These are phyloP conservation scores for Ascidia mentula DNA, from an alignment of 23 tunicate genomes.

Conservation along the genomic window DNA sequence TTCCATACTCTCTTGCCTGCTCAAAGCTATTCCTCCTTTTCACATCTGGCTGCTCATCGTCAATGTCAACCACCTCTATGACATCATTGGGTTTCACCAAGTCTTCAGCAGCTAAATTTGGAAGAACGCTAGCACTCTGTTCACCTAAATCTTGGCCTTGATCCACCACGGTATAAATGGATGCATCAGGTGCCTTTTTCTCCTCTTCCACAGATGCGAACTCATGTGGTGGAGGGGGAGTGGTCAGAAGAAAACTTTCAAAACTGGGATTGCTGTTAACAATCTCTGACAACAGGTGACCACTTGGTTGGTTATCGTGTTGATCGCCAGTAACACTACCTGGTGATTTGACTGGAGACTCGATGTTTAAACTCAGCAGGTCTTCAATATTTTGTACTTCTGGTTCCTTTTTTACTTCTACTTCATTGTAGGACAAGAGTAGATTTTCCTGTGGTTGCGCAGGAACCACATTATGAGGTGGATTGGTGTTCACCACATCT, in stretches of 20 bases:
- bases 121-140: neutral
- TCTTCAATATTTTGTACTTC: neutral
- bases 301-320: neutral
- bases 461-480: neutral
- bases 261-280: constrained; percentile 42
- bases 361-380: neutral
- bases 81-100: constrained; percentile 10
- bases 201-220: constrained; percentile 1
- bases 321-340: neutral
- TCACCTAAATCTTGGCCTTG: neutral
- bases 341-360: neutral
- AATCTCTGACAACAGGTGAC: constrained; percentile 43
- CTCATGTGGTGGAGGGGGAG: constrained; percentile 41
- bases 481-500: neutral
- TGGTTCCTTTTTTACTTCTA: constrained; percentile 3
- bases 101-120: neutral
- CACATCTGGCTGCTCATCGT: neutral
- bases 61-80: constrained; percentile 14
- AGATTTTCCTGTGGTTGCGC: constrained; percentile 23
- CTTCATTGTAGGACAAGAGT: constrained; percentile 32
- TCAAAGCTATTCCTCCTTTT: constrained; percentile 67
- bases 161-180: neutral
- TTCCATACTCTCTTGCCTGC: constrained; percentile 71
- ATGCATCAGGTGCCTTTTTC: neutral
- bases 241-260: constrained; percentile 29